These are phyloP conservation scores for Phortica okadai DNA, from an alignment of 2,888 invertebrate species.

Conservation along the genomic window DNA sequence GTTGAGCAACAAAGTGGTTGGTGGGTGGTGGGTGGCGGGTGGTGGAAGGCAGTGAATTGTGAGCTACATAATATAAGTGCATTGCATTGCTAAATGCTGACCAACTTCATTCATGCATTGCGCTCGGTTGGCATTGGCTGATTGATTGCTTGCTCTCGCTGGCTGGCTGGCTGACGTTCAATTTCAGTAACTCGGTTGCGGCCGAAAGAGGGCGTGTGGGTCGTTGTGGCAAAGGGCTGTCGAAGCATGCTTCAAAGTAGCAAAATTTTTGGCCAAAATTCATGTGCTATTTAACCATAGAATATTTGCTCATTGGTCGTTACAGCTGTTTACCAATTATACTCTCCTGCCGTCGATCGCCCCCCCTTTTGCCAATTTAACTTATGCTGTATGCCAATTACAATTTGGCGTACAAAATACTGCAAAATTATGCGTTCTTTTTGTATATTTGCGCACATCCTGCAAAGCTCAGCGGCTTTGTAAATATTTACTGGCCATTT, in stretches of 20 bases:
- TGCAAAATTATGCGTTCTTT: background rate
- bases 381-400: background rate
- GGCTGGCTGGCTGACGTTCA: background rate
- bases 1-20: background rate
- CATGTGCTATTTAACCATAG: background rate
- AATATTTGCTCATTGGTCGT: background rate
- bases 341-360: background rate
- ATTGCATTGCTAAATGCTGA: background rate
- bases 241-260: too few species aligned
- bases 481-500: slow-evolving; percentile 27
- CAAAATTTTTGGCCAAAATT: background rate
- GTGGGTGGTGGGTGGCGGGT: background rate
- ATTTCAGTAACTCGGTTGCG: background rate
- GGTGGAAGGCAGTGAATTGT: too few species aligned
- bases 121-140: background rate
- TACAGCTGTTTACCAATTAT: background rate
- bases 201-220: too few species aligned
- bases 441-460: background rate
- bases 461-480: background rate
- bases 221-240: too few species aligned
- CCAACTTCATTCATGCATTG: background rate
- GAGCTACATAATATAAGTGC: background rate
- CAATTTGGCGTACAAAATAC: background rate
- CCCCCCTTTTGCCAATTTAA: background rate
- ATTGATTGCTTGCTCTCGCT: background rate